phyloP scores from a whole-genome alignment of 1,140 invertebrate genomes.

The Eriocheir sinensis region DNA sequence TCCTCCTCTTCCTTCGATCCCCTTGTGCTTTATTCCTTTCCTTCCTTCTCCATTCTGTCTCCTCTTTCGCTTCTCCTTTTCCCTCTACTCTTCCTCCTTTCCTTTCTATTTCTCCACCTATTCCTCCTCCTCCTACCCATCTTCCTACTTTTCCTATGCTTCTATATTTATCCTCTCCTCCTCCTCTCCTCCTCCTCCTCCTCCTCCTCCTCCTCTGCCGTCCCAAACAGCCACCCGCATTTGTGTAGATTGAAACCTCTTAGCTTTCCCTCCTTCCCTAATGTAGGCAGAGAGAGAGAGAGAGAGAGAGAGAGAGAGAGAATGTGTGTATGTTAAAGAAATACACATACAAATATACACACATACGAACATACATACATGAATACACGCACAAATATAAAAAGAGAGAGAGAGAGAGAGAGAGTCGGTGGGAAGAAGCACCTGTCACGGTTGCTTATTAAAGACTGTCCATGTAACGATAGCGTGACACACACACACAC shows the following conservation, averaged over 20 bases:
- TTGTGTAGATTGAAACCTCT: not conserved
- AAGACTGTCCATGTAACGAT: not conserved
- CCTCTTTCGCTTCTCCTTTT: no score
- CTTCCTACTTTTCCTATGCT: no score
- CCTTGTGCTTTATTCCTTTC: no score
- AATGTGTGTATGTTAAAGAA: no score
- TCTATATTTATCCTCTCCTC: no score
- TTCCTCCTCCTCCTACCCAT: not conserved
- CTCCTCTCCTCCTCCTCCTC: not conserved
- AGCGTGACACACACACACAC: conserved; percentile 9
- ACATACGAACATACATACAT: no score
- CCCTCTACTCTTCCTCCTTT: no score
- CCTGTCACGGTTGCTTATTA: not conserved
- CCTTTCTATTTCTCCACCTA: not conserved
- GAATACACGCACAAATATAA: no score
- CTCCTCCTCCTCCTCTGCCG: not conserved
- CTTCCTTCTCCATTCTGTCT: no score
- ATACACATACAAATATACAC: no score
- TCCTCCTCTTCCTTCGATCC: no score
- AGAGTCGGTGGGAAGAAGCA: not conserved
- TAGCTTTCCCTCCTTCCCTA: not conserved
- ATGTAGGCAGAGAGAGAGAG: not conserved
- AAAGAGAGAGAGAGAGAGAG: not conserved
- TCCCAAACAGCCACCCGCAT: not conserved
- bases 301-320: not conserved